Percentiles rank a stretch among this genome's conserved stretches.
These are phyloP conservation scores for Arvicanthis niloticus DNA, from an alignment of 2,113 vertebrate genomes.

Conservation along the genomic window DNA sequence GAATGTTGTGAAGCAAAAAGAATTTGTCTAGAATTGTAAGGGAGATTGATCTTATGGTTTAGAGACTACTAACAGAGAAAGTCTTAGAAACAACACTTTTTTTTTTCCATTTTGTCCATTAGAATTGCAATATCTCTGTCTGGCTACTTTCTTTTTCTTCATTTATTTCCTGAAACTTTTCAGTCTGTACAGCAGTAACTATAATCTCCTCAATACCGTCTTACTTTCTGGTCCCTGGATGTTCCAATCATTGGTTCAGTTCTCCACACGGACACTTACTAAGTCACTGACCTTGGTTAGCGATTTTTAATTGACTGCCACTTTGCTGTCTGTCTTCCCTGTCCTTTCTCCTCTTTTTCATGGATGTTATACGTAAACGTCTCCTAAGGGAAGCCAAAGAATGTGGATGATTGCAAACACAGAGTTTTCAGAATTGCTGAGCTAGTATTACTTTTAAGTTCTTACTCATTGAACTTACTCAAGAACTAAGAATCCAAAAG, in stretches of 20 bases:
- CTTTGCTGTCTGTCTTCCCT: neutral
- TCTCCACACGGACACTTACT: neutral
- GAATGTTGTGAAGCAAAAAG: neutral
- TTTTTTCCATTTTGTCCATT: neutral
- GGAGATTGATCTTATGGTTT: neutral
- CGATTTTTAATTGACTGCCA: neutral
- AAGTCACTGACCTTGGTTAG: too few species aligned
- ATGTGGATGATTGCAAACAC: neutral
- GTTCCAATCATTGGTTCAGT: neutral
- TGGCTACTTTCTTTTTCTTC: neutral
- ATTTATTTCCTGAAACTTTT: neutral
- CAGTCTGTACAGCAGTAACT: neutral
- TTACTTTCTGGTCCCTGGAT: neutral
- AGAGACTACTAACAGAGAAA: neutral
- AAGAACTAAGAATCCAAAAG: neutral
- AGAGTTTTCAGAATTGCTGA: constrained; percentile 13
- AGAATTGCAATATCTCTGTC: neutral
- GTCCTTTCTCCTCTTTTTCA: neutral
- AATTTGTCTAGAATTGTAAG: neutral
- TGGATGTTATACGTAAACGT: neutral
- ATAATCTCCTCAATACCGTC: neutral
- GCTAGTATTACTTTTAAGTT: neutral
- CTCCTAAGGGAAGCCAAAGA: neutral
- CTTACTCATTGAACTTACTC: neutral
- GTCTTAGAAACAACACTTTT: neutral